Base-by-base conservation (phyloP, 2,888 invertebrate species). In the Anthrax anthrax region DNA sequence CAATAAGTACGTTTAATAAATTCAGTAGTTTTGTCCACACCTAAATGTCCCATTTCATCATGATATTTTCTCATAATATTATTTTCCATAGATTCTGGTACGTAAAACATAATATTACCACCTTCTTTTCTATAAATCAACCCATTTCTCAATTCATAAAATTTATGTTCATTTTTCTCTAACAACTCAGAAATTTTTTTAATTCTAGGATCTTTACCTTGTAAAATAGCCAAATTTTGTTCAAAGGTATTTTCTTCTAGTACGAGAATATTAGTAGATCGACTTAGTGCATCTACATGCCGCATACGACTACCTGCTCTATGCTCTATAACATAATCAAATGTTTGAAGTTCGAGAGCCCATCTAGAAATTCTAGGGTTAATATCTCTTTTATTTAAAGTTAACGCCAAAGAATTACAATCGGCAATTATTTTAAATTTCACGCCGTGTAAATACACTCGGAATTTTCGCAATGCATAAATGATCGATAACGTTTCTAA, bases 201-300 rank as follows among this genome's bases (percentile, higher is more conserved):
- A 4, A 23, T n/a, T 34, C 54, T 40, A 37, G 51, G 18, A 12
- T 53, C 55, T 42, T 56, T 56, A 48, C 52, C 54, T 18, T 54
- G 19, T 46, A 56, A 55, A 4, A 50, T 52, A 13, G 52, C 50
- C 37, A 53, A 19, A 16, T 55, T 39, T 55, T 55, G 55, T 37
- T 57, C 56, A 17, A 40, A 44, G 13, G 41, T 18, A 19, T 40
- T 40, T 39, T 45, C 45, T 23, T 49, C 45, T 2, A 49, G 8
- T 10, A 44, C 29, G 18, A 50, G 14, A n/a, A 48, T 43, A 32
- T 32, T 39, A 12, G 39, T 34, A 13, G 37, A 34, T 17, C 57
- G 38, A 43, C 59, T 60, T 18, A 60, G 44, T 1, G 60, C 57
- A 50, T 61, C 59, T 2, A 57, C 58, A 52, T 61, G 61, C 16